These are phyloP conservation scores for Ctenopoma multispine DNA, from an alignment of 2,797 vertebrate genomes.

Conservation along the genomic window DNA sequence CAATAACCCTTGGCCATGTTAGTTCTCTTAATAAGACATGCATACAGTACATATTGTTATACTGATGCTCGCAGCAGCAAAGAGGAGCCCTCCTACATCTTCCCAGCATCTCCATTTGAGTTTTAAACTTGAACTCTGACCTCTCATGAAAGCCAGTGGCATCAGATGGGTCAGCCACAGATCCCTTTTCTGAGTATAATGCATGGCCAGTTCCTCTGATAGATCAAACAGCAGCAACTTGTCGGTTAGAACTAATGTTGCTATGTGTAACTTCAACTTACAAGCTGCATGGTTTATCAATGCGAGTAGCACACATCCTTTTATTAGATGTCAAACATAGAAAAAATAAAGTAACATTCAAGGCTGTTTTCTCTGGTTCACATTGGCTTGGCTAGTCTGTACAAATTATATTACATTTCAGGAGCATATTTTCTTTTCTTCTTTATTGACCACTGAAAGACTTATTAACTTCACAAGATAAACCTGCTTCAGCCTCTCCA, in stretches of 20 bases:
- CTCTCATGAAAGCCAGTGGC: slow-evolving; percentile 44
- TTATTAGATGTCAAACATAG: slow-evolving; percentile 46
- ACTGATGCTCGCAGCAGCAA: slow-evolving; percentile 21
- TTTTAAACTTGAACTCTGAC: slow-evolving; percentile 72
- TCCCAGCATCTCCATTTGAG: slow-evolving; percentile 40
- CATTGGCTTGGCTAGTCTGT: slow-evolving; percentile 43
- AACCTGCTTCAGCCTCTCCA: slow-evolving; percentile 23
- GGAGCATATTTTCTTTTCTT: slow-evolving; percentile 17
- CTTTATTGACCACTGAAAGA: slow-evolving; percentile 10
- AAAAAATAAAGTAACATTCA: slow-evolving; percentile 28
- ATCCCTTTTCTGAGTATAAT: slow-evolving; percentile 21
- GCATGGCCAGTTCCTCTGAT: slow-evolving; percentile 25
- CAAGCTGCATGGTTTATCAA: slow-evolving; percentile 37
- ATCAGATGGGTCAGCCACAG: slow-evolving; percentile 16
- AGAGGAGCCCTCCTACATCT: slow-evolving; percentile 34
- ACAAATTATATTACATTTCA: slow-evolving; percentile 45
- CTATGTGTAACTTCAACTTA: slow-evolving; percentile 15
- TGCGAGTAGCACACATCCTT: slow-evolving; percentile 29
- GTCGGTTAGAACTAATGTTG: slow-evolving; percentile 15
- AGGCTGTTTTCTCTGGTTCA: slow-evolving; percentile 43
- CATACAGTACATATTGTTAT: slow-evolving; percentile 27
- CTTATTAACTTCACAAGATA: slow-evolving; percentile 16
- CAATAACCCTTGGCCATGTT: slow-evolving; percentile 49
- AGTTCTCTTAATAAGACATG: slow-evolving; percentile 52
- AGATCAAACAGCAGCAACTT: slow-evolving; percentile 1